Evolutionary conservation across 2,113 vertebrate species (phyloP).

Genomic region (Macheiramphus alcinus): DNA sequence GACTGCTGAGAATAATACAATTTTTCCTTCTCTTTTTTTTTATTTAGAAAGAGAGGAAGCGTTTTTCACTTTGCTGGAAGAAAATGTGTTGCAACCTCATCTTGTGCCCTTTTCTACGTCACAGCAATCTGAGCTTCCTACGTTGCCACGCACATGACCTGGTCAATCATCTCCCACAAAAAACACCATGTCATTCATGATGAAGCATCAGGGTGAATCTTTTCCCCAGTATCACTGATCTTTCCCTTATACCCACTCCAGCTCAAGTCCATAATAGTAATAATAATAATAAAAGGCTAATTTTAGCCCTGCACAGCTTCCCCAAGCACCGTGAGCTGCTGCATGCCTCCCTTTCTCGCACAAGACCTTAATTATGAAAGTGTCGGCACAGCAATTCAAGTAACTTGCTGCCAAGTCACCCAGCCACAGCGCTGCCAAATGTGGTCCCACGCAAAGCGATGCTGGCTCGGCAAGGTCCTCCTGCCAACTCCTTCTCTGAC

Average conservation of each 20-base stretch:
- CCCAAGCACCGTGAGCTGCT: rapidly evolving
- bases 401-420: neutral
- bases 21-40: neutral
- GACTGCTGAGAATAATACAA: neutral
- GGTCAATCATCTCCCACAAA: neutral
- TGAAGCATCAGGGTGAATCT: neutral
- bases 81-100: conserved; percentile 33
- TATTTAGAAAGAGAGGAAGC: neutral
- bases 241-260: neutral
- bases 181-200: neutral
- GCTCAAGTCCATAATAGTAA: neutral
- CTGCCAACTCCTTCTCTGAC: neutral
- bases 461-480: neutral
- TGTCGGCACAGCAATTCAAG: neutral
- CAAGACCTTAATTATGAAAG: neutral
- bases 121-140: neutral
- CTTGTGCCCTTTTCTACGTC: conserved; percentile 7
- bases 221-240: neutral
- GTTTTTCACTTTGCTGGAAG: neutral
- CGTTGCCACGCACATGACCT: neutral
- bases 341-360: neutral
- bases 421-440: rapidly evolving
- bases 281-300: neutral
- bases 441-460: rapidly evolving
- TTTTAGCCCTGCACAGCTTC: neutral